Base-by-base conservation (phyloP, 2,113 vertebrate species). In the Vulpes lagopus region DNA sequence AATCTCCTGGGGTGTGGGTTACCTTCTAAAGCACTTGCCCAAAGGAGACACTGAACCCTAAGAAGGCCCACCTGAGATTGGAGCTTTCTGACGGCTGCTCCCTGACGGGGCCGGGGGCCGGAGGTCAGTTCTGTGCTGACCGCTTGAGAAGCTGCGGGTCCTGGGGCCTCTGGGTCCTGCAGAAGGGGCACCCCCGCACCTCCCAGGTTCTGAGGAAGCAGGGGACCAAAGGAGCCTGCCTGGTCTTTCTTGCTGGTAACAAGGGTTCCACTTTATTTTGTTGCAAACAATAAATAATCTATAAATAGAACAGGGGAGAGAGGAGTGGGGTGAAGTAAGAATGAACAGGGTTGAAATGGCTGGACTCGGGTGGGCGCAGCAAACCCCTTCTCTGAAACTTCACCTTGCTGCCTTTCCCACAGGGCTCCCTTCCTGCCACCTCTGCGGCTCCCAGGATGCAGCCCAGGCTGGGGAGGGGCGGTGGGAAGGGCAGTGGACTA, bases 251-350 rank as follows among this genome's bases (percentile, higher is more conserved):
- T 74, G 87, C 55, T 87, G 57, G 43, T 59, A 92, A 81, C 87
- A 94, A 92, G 51, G 64, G n/a, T 55, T 92, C 55, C 57, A 92
- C 19, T 97, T 98, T 95, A 95, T 97, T 98, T 94, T 43, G 12
- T 71, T 91, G 74, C 86, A 64, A 96, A 97, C 93, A 96, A 96
- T 95, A 96, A 95, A 97, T 96, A 98, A 53, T 79, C 49, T 79
- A 97, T 97, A 97, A 96, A 88, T 95, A 98, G 81, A 97, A 93
- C 57, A 8, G 81, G 53, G 93, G 59, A 9, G 43, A 12, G 30
- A 27, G 35, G 53, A 8, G 49, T 16, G 25, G 55, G 49, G 27
- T 14, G 10, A 74, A 57, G 11, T 20, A 60, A 85, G 69, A 23
- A n/a, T 38, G 11, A 96, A 89, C 12, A 16, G 32, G 14, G 53